Percentiles rank a stretch among this genome's conserved stretches.
Evolutionary conservation across 2,797 vertebrate species (phyloP).

Genomic region (Prionace glauca): DNA sequence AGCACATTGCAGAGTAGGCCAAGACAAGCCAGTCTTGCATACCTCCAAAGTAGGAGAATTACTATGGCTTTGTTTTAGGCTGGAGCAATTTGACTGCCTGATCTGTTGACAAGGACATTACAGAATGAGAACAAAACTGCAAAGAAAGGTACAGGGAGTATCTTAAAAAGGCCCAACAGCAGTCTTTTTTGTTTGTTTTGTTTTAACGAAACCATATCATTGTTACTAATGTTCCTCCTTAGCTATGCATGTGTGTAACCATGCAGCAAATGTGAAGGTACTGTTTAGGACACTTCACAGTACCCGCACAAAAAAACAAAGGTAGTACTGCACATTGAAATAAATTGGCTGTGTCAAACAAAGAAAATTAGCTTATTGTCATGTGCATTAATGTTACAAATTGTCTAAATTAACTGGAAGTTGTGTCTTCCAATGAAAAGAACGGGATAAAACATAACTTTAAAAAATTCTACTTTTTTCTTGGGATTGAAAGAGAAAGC

Average conservation of each 20-base stretch:
- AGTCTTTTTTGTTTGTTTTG: background rate
- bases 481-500: background rate
- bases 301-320: background rate
- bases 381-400: background rate
- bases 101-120: background rate
- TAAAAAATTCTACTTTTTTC: background rate
- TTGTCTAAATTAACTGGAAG: background rate
- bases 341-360: background rate
- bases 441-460: background rate
- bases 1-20: background rate
- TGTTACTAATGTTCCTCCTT: background rate
- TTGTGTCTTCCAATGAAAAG: background rate
- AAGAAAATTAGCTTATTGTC: background rate
- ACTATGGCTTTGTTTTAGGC: background rate
- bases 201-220: background rate
- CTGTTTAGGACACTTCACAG: background rate
- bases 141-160: background rate
- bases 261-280: background rate
- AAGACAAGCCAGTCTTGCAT: background rate
- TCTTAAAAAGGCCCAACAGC: background rate
- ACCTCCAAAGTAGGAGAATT: background rate
- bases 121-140: background rate
- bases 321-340: background rate
- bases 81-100: background rate
- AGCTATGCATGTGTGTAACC: background rate